phyloP scores from a whole-genome alignment of 2,888 invertebrate genomes.

The Cephus pulcher region DNA sequence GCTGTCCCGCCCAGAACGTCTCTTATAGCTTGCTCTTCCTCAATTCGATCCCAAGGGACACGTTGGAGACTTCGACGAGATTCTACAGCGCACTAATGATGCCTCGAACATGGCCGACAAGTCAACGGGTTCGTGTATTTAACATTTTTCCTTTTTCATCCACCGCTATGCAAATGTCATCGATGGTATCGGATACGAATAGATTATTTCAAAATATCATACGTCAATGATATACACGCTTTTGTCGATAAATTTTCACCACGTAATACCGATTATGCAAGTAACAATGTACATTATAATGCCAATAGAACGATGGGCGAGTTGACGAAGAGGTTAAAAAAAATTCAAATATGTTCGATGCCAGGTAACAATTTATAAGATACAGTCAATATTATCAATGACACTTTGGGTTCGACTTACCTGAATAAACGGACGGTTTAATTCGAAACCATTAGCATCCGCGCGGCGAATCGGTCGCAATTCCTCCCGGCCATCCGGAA shows the following conservation, averaged over 20 bases:
- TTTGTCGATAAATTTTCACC: not conserved
- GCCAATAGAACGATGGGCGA: not conserved
- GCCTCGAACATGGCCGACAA: not conserved
- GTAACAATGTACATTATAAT: not conserved
- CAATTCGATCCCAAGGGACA: conserved; percentile 5
- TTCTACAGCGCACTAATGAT: not conserved
- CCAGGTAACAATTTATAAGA: not conserved
- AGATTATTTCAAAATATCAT: not conserved
- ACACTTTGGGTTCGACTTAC: conserved; percentile 14
- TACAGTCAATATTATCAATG: not conserved
- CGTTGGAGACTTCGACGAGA: conserved; percentile 1
- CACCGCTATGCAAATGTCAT: not conserved
- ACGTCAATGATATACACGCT: not conserved
- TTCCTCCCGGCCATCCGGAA: conserved; percentile 46
- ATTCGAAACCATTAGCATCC: conserved; percentile 61
- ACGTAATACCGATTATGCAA: not conserved
- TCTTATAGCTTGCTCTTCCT: not conserved
- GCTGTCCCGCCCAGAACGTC: conserved; percentile 16
- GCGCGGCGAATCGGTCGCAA: conserved; percentile 56
- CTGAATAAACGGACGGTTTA: conserved; percentile 39
- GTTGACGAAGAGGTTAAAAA: not conserved
- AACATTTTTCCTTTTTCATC: not conserved
- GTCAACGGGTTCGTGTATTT: not conserved
- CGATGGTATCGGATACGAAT: not conserved
- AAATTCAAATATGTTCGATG: not conserved